Percentiles rank a stretch among this genome's conserved stretches.
Evolutionary conservation across 2,797 vertebrate genomes (phyloP).

Genomic region (Lepilemur ruficaudatus): DNA sequence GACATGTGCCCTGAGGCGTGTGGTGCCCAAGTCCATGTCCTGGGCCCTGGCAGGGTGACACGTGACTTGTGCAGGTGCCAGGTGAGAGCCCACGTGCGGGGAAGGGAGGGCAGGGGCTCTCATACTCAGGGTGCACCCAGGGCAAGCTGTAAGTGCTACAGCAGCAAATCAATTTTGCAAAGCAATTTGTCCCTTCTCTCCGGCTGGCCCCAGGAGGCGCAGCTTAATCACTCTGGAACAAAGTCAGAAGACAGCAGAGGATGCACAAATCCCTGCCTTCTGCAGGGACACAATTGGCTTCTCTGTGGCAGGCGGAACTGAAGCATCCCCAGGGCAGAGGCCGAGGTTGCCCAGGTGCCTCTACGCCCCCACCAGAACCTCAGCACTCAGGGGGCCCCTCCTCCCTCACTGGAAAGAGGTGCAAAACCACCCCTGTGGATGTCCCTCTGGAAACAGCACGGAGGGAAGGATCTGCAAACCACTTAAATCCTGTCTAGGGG

Average conservation of each 20-base stretch:
- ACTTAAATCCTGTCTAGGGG: not conserved
- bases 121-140: not conserved
- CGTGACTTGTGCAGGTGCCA: not conserved
- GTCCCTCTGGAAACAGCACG: not conserved
- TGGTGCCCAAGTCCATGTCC: not conserved
- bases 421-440: no score
- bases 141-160: not conserved
- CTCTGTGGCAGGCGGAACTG: rapidly evolving
- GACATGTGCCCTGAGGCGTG: not conserved
- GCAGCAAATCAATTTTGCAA: constrained; percentile 44
- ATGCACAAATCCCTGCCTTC: not conserved
- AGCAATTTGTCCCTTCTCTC: constrained; percentile 41
- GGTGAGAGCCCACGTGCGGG: rapidly evolving
- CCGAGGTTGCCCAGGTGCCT: not conserved
- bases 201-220: constrained; percentile 42
- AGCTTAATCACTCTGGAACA: constrained; percentile 42
- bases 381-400: not conserved
- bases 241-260: not conserved
- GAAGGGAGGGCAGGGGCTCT: not conserved
- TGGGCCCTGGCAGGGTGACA: not conserved
- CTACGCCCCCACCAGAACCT: not conserved
- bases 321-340: not conserved
- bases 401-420: not conserved
- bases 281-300: not conserved
- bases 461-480: not conserved